phyloP scores from a whole-genome alignment of 2,113 vertebrate species.

The Planiliza haematocheilus region DNA sequence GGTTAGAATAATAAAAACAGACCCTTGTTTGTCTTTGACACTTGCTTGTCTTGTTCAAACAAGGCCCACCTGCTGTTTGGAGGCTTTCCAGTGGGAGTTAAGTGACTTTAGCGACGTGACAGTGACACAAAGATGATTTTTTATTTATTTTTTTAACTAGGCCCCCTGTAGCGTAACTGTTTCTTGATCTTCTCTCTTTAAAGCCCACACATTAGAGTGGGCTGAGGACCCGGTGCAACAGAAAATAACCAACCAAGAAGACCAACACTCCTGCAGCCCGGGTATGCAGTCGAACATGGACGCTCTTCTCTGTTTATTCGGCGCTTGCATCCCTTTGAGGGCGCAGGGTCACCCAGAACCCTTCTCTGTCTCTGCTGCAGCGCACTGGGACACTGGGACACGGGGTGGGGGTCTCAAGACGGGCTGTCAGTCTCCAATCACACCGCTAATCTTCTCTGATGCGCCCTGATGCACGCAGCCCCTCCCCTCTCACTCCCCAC shows the following conservation, averaged over 20 bases:
- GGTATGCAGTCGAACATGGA: no score
- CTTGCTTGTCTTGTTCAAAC: slow-evolving; percentile 1
- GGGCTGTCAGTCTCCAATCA: slow-evolving; percentile 63
- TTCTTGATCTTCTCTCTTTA: background rate
- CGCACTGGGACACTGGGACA: slow-evolving; percentile 45
- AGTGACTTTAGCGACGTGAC: no score
- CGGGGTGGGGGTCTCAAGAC: slow-evolving; percentile 37
- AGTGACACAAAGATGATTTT: no score
- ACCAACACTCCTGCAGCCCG: slow-evolving; percentile 7
- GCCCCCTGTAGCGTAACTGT: no score
- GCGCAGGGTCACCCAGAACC: slow-evolving; percentile 37
- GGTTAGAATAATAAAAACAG: background rate
- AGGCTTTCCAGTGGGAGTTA: slow-evolving; percentile 4
- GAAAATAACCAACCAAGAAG: slow-evolving; percentile 37
- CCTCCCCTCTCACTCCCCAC: slow-evolving; percentile 5
- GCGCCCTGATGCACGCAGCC: slow-evolving; percentile 30
- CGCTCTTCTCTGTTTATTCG: no score
- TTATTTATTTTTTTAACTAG: no score
- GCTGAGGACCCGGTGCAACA: slow-evolving; percentile 54
- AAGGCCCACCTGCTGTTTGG: slow-evolving; percentile 35
- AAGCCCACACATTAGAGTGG: slow-evolving; percentile 75
- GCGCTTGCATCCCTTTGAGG: slow-evolving; percentile 24
- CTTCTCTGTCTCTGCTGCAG: slow-evolving; percentile 64
- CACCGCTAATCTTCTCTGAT: slow-evolving; percentile 48
- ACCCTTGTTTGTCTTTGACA: slow-evolving; percentile 10